These are phyloP conservation scores for Gymnoscopelus microlampas DNA, from an alignment of 2,797 vertebrate species.

Conservation along the genomic window DNA sequence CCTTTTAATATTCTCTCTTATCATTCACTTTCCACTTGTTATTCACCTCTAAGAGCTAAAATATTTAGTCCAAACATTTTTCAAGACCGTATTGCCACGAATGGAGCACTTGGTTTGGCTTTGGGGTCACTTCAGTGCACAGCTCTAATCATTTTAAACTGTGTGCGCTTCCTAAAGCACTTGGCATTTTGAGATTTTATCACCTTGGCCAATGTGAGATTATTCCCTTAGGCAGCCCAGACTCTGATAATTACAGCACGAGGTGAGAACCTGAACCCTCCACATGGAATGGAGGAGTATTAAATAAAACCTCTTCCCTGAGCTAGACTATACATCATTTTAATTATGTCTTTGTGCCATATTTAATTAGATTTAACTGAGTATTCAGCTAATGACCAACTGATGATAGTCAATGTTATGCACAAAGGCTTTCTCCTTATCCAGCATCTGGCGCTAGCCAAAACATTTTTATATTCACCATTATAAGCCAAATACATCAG, in stretches of 20 bases:
- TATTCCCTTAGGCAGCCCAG: constrained; percentile 51
- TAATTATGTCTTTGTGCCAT: constrained; percentile 3
- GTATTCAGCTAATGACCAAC: not conserved
- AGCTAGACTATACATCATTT: constrained; percentile 14
- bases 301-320: constrained; percentile 22
- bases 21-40: no score
- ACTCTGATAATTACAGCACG: constrained; percentile 58
- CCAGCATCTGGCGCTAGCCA: not conserved
- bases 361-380: constrained; percentile 2
- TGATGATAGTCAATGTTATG: constrained; percentile 20
- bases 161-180: constrained; percentile 29
- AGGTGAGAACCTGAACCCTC: constrained; percentile 55
- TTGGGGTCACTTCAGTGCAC: constrained; percentile 40
- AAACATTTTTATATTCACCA: not conserved
- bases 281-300: constrained; percentile 24
- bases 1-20: not conserved
- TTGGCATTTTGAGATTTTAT: constrained; percentile 47
- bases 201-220: constrained; percentile 65
- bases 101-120: constrained; percentile 10
- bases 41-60: no score
- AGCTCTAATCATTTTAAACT: constrained; percentile 9
- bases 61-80: no score
- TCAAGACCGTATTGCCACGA: not conserved
- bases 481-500: not conserved
- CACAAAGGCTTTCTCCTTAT: not conserved